Base-by-base conservation (phyloP, 2,113 vertebrate species). In the Redunca redunca region DNA sequence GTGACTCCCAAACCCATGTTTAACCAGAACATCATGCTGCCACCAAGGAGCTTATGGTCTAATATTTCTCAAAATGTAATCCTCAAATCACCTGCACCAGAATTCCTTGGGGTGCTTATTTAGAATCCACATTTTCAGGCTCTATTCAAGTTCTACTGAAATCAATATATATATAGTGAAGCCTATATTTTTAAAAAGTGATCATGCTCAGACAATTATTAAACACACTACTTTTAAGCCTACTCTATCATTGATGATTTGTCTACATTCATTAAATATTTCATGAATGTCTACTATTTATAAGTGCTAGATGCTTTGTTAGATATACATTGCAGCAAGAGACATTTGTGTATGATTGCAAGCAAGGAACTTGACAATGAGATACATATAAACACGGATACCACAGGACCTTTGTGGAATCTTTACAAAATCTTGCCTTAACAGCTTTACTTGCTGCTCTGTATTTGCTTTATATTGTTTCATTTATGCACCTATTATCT, bases 251-350 rank as follows among this genome's bases (percentile, higher is more conserved):
- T 46, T 60, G 19, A 87, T 60, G 82, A 87, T 95, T 93, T 88
- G 26, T 95, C 94, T 78, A 64, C 30, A 94, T 82, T 43, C 25
- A 88, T 90, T 92, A 94, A 90, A 53, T 81, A 90, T 81, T 85
- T 93, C 87, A 83, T 87, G 81, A 95, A 53, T 91, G 87, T 25
- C 50, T 19, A 77, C 19, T 62, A 57, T 77, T 48, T 88, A 82
- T 62, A 91, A 83, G n/a, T 62, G 21, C 25, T 55, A 62, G 46
- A 9, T 90, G 78, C 33, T 82, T 28, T 67, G 8, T 60, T 87
- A 81, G 28, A 90, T 48, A 80, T 81, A 81, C 14, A 88, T 8
- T 91, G 11, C 67, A 87, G 6, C 53, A 77, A 77, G 30, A 93
- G 52, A 95, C 7, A 81, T 93, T 93, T 62, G 30, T 74, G 23